Conservation (phyloP, 2,888 invertebrate species). For the Rhagonycha lutea region DNA sequence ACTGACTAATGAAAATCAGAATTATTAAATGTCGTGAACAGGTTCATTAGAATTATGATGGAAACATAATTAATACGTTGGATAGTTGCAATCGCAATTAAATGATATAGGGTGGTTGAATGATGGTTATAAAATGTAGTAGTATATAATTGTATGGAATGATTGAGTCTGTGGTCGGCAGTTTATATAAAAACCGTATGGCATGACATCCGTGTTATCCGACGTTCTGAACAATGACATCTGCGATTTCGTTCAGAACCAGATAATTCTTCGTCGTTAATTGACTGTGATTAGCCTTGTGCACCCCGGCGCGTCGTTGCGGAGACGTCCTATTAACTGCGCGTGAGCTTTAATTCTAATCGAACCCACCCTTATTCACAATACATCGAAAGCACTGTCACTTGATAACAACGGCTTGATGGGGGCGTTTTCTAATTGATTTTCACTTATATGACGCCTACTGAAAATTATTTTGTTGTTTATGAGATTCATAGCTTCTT, state of each 20-base stretch:
- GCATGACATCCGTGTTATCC: slow-evolving; percentile 37
- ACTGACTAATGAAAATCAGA: not conserved
- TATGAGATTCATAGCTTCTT: slow-evolving; percentile 1
- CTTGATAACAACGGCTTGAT: slow-evolving; percentile 45
- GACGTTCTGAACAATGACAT: slow-evolving; percentile 42
- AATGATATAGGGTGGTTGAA: slow-evolving; percentile 13
- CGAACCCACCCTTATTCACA: slow-evolving; percentile 29
- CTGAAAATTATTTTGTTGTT: slow-evolving; percentile 21
- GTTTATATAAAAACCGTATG: slow-evolving; percentile 43
- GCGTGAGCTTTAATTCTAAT: slow-evolving; percentile 31
- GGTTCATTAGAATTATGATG: not conserved
- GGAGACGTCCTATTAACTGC: slow-evolving; percentile 40
- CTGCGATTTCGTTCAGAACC: slow-evolving; percentile 46
- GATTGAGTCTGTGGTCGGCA: slow-evolving; percentile 43
- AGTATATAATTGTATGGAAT: slow-evolving; percentile 37
- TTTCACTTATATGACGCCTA: slow-evolving; percentile 42
- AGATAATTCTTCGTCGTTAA: slow-evolving; percentile 49
- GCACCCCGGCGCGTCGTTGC: slow-evolving; percentile 38
- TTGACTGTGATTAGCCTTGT: slow-evolving; percentile 49
- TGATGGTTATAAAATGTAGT: slow-evolving; percentile 27
- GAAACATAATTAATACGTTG: not conserved
- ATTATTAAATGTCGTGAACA: not conserved
- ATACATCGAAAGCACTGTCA: slow-evolving; percentile 45
- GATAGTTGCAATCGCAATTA: slow-evolving; percentile 5
- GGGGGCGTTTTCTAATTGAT: slow-evolving; percentile 48